A percentile compares a stretch with the other conserved stretches of the same genome.
These are phyloP conservation scores for Amphiprion clarkii DNA, from an alignment of 2,797 vertebrate species.

Conservation along the genomic window DNA sequence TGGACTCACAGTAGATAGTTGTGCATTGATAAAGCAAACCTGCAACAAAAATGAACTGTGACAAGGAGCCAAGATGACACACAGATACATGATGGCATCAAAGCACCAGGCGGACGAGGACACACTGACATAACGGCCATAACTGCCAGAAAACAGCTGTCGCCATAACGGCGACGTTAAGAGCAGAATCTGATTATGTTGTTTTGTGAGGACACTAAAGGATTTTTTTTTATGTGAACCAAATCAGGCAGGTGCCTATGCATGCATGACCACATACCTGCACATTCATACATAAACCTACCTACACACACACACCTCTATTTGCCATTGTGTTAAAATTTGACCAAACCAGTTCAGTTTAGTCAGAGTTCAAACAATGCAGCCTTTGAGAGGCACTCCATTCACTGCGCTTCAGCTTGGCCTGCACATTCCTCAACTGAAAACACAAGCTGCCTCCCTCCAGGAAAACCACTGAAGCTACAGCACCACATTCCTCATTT, in stretches of 20 bases:
- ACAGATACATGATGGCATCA: conserved; percentile 59
- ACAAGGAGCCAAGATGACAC: conserved; percentile 75
- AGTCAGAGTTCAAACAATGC: conserved; percentile 79
- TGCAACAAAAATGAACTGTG: conserved; percentile 77
- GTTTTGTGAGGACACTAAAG: conserved; percentile 18
- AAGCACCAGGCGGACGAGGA: conserved; percentile 56
- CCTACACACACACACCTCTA: conserved; percentile 7
- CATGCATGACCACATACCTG: conserved; percentile 36
- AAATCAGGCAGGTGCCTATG: conserved; percentile 53
- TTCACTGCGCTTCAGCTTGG: conserved; percentile 72
- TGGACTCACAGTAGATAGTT: conserved; percentile 80
- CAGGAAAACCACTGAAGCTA: conserved; percentile 65
- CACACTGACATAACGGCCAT: conserved; percentile 27
- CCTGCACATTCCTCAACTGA: conserved; percentile 72
- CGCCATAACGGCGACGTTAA: conserved; percentile 16
- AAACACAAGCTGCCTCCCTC: conserved; percentile 70
- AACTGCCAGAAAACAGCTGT: conserved; percentile 61
- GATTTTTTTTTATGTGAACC: conserved; percentile 26
- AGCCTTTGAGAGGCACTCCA: conserved; percentile 72
- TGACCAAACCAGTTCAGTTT: conserved; percentile 74
- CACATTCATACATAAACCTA: conserved; percentile 34
- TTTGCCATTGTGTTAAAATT: conserved; percentile 68
- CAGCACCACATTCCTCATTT: conserved; percentile 63
- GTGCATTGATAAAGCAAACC: conserved; percentile 77
- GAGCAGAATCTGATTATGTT: conserved; percentile 15